phyloP scores from a whole-genome alignment of 2,888 invertebrate species.

The Coenonympha arcania region DNA sequence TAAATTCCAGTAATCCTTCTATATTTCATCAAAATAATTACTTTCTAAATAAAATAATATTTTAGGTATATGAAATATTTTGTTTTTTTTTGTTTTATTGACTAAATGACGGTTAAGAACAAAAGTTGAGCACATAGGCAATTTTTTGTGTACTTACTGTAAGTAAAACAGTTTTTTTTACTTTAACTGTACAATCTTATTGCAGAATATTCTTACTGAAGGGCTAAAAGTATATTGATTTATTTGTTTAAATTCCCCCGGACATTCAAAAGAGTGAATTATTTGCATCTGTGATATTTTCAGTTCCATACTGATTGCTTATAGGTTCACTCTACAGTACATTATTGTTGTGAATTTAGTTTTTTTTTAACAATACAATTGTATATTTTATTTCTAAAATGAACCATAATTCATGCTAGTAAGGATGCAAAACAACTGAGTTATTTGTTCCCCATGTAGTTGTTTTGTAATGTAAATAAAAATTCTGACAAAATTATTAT shows the following conservation, averaged over 20 bases:
- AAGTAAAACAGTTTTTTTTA: neutral
- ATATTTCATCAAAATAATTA: no score
- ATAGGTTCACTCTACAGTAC: constrained; percentile 46
- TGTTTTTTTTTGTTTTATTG: no score
- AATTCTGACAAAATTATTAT: neutral
- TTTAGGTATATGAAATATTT: no score
- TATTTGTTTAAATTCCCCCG: constrained; percentile 9
- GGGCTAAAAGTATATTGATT: constrained; percentile 3
- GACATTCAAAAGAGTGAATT: constrained; percentile 22
- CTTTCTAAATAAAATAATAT: no score
- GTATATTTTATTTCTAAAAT: constrained; percentile 5
- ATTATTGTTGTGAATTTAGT: constrained; percentile 34
- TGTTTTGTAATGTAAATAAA: constrained; percentile 31
- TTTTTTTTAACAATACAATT: constrained; percentile 7
- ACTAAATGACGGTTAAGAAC: no score
- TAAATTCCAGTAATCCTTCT: no score
- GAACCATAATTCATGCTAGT: constrained; percentile 22
- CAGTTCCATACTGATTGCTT: constrained; percentile 60
- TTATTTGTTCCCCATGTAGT: constrained; percentile 65
- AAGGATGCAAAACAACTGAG: constrained; percentile 41
- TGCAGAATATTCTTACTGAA: constrained; percentile 1
- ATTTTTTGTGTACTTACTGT: neutral
- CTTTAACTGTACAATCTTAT: constrained; percentile 15
- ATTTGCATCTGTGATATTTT: constrained; percentile 62
- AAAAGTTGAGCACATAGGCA: no score